Base-by-base conservation (phyloP, 1,140 invertebrate species). In the Heliconius nattereri region DNA sequence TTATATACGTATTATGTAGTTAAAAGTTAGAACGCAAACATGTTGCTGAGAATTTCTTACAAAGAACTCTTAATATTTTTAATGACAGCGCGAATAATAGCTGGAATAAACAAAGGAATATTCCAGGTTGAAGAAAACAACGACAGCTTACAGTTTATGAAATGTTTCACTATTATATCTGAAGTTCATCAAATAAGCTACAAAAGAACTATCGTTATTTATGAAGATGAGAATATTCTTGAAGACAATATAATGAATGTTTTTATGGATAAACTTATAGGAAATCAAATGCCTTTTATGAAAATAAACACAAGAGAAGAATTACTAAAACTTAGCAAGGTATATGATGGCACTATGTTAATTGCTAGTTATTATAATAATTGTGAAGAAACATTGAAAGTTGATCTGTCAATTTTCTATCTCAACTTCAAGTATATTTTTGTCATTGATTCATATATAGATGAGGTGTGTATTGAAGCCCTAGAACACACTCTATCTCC, bases 341-440 rank as follows among this genome's bases (percentile, higher is more conserved):
- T 79, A 5, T n/a, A 86, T 73, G 57, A 82, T 40, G 78, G 75
- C 29, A 84, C 80, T 81, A 54, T 85, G 45, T 71, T 90, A 6
- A 49, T 81, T n/a, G 60, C 87, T 19, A 40, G 80, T 75, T 81
- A 87, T 45, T 78, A 78, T 19, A 78, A 84, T 32, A 74, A 80
- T 16, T 85, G 87, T 78, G 71, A 86, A 40, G 35, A 52, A n/a
- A 71, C 85, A 35, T 26, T 13, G 23, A 29, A 78, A 13, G n/a
- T 81, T 54, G 52, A 74, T 37, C 45, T 71, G 5, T 73, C 6
- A 7, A 73, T 85, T 37, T 49, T 76, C 29, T 29, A 84, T n/a
- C 70, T 83, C 20, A 78, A 71, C 6, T 79, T 86, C 5, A 87
- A 85, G 82, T 86, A 87, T 80, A 78, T 90, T 32, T 60, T 89